Conservation (phyloP, 2,113 vertebrate genomes). For the Lethenteron reissneri region DNA sequence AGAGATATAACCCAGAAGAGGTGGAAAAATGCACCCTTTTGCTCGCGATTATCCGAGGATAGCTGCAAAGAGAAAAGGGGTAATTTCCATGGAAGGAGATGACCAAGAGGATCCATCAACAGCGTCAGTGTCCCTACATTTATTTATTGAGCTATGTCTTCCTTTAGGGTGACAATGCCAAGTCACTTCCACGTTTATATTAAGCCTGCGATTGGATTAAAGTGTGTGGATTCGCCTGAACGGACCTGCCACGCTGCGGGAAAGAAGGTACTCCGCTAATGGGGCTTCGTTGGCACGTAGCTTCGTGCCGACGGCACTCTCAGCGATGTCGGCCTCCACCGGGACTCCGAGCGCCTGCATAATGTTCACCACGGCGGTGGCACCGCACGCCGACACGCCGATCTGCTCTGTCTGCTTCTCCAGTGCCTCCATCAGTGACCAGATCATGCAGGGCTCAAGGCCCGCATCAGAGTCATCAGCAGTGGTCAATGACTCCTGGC, state of each 20-base stretch:
- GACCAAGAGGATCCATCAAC: too few relatives aligned
- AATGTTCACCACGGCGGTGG: conserved; percentile 30
- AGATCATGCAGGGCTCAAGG: conserved; percentile 22
- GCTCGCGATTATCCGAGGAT: too few relatives aligned
- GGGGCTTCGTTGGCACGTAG: conserved; percentile 24
- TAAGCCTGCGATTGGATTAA: too few relatives aligned
- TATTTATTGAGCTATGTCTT: too few relatives aligned
- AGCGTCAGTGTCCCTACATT: too few relatives aligned
- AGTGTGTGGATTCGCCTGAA: neutral
- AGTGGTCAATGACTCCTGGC: too few relatives aligned
- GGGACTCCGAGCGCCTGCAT: conserved; percentile 25
- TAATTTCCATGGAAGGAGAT: too few relatives aligned
- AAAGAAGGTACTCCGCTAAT: conserved; percentile 28
- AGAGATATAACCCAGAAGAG: too few relatives aligned
- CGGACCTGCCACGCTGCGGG: conserved; percentile 28
- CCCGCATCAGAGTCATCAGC: conserved; percentile 7
- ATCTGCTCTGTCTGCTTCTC: conserved; percentile 32
- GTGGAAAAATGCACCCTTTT: too few relatives aligned
- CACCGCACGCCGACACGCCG: conserved; percentile 29
- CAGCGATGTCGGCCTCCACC: conserved; percentile 19
- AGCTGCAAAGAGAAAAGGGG: too few relatives aligned
- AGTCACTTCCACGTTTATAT: too few relatives aligned
- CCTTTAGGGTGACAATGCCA: too few relatives aligned
- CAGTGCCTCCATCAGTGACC: conserved; percentile 28
- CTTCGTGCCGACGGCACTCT: conserved; percentile 22